Conservation (phyloP, 2,888 invertebrate genomes). For the Xanthorhoe spadicearia region DNA sequence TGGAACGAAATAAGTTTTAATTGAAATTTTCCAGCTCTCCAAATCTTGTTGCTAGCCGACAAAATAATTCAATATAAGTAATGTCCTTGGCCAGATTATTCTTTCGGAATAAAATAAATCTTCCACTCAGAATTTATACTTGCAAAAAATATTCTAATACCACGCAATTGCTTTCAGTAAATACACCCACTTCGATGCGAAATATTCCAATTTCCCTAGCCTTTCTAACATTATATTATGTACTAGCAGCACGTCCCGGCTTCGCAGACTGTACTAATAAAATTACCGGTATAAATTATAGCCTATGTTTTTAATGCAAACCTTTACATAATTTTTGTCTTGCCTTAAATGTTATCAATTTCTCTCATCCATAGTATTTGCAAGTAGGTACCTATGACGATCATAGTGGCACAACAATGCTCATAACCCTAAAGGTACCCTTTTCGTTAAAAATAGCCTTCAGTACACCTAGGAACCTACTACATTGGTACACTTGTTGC, state of each 20-base stretch:
- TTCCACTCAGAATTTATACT: background rate
- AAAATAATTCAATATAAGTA: background rate
- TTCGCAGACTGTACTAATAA: too few species aligned
- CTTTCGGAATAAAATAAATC: background rate
- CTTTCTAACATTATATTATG: background rate
- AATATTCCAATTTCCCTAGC: slow-evolving; percentile 3
- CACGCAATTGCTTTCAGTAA: slow-evolving; percentile 4
- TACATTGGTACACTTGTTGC: slow-evolving; percentile 78
- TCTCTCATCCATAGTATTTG: too few species aligned
- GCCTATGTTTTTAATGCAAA: too few species aligned
- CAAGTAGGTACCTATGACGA: background rate
- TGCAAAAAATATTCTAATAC: slow-evolving; percentile 3
- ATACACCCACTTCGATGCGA: background rate
- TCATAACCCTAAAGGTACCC: background rate
- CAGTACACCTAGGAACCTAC: slow-evolving; percentile 63
- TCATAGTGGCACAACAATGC: background rate
- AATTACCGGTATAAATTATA: too few species aligned
- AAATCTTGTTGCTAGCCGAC: too few species aligned
- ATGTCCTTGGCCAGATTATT: background rate
- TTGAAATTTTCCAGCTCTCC: too few species aligned
- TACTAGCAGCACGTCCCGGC: too few species aligned
- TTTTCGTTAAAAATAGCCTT: slow-evolving; percentile 71
- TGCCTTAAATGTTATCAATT: too few species aligned
- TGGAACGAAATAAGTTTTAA: too few species aligned
- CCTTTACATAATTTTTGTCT: too few species aligned